Evolutionary conservation across 2,888 invertebrate species (phyloP).

Genomic region (Dendrolimus pini): DNA sequence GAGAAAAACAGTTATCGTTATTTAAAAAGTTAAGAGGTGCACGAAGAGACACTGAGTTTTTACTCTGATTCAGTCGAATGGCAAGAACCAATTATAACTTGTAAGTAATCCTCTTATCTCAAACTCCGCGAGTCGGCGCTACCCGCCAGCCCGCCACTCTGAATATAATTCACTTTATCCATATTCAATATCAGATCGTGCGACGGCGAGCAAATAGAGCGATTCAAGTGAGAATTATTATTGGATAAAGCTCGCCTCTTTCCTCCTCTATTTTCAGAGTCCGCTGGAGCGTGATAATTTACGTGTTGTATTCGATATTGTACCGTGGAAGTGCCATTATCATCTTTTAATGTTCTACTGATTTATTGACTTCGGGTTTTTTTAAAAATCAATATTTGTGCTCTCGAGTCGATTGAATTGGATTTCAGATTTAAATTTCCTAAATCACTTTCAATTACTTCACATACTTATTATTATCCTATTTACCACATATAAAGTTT

Average conservation of each 20-base stretch:
- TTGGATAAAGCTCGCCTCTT: conserved; percentile 66
- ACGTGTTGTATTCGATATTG: conserved; percentile 56
- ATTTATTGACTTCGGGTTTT: not conserved
- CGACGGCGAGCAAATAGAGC: conserved; percentile 70
- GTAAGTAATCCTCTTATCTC: conserved; percentile 71
- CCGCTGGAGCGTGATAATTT: conserved; percentile 55
- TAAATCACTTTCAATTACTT: no score
- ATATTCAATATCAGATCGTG: conserved; percentile 74
- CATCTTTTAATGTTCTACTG: conserved; percentile 21
- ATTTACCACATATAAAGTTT: no score
- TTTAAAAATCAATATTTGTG: not conserved
- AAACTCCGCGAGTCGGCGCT: conserved; percentile 57
- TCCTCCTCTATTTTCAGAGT: conserved; percentile 64
- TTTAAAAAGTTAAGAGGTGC: conserved; percentile 41
- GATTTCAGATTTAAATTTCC: no score
- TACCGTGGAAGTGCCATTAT: conserved; percentile 32
- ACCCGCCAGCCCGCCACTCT: conserved; percentile 57
- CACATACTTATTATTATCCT: no score
- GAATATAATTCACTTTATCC: conserved; percentile 73
- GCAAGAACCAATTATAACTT: conserved; percentile 72
- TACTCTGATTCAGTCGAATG: conserved; percentile 56
- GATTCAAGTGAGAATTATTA: conserved; percentile 73
- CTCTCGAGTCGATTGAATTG: no score
- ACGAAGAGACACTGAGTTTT: conserved; percentile 46
- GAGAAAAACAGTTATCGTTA: conserved; percentile 40